These are phyloP conservation scores for Taeniopygia guttata DNA, from an alignment of 2,797 vertebrate species.

Conservation along the genomic window DNA sequence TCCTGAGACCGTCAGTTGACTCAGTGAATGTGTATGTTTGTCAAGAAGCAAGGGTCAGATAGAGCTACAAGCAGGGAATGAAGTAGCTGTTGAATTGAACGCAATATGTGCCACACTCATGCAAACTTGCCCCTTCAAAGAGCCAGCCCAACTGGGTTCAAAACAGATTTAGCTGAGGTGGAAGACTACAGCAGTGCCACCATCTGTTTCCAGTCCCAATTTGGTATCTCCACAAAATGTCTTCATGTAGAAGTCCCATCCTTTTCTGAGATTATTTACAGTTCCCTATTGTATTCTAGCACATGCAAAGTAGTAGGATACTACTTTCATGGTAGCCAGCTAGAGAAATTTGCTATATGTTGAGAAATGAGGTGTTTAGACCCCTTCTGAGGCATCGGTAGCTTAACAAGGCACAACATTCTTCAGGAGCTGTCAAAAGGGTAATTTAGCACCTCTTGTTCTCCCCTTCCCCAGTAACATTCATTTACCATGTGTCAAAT, in stretches of 20 bases:
- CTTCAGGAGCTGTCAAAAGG: slow-evolving; percentile 33
- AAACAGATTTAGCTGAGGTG: not conserved
- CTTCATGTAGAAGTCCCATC: not conserved
- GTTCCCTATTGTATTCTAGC: not conserved
- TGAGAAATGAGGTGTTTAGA: not conserved
- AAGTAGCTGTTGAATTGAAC: not conserved
- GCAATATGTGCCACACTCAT: not conserved
- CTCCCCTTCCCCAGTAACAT: not conserved
- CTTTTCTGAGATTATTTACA: not conserved
- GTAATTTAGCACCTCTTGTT: not conserved
- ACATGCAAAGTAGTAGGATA: not conserved
- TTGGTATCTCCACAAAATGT: not conserved
- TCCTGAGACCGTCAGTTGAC: not conserved
- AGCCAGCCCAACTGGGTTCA: not conserved
- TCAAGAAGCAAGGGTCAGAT: not conserved
- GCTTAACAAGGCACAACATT: not conserved
- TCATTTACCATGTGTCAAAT: slow-evolving; percentile 56
- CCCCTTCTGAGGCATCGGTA: not conserved
- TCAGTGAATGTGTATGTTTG: not conserved
- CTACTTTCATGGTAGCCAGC: not conserved
- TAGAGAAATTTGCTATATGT: not conserved
- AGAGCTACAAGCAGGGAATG: not conserved
- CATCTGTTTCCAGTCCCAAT: not conserved
- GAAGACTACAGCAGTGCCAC: not conserved
- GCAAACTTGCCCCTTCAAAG: not conserved